phyloP scores from a whole-genome alignment of 2,797 vertebrate genomes.

The Tapirus indicus region DNA sequence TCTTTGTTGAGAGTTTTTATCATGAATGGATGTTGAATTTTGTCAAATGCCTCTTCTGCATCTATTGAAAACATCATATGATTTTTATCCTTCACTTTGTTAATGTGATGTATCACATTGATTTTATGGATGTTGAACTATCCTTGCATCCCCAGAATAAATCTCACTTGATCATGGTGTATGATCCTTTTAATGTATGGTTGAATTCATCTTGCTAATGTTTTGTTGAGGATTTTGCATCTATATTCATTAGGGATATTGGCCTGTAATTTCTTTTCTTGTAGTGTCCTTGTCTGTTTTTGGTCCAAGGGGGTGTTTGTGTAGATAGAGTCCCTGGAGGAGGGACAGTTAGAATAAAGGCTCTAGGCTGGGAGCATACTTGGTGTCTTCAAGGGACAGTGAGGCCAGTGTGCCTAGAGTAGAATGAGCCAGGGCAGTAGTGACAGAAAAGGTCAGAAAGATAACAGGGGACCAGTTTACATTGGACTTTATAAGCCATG shows the following conservation, averaged over 20 bases:
- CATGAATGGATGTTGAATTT: background rate
- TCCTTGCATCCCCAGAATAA: background rate
- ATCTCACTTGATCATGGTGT: background rate
- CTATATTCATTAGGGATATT: background rate
- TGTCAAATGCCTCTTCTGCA: background rate
- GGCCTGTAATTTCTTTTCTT: background rate
- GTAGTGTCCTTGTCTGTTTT: background rate
- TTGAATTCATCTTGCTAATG: background rate
- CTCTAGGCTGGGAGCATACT: background rate
- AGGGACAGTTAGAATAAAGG: background rate
- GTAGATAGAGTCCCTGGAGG: background rate
- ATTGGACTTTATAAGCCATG: background rate
- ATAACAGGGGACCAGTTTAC: background rate
- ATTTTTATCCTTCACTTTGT: background rate
- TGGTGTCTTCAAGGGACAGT: background rate
- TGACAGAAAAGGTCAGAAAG: background rate
- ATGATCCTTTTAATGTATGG: background rate
- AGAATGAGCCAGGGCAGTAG: background rate
- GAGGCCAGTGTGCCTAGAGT: background rate
- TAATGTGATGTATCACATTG: background rate
- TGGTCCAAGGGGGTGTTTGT: background rate
- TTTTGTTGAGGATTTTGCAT: background rate
- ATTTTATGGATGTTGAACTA: background rate
- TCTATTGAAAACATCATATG: background rate
- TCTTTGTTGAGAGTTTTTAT: background rate